Percentiles rank a stretch among this genome's conserved stretches.
phyloP scores from a whole-genome alignment of 1,140 invertebrate species.

The Gryllus bimaculatus region DNA sequence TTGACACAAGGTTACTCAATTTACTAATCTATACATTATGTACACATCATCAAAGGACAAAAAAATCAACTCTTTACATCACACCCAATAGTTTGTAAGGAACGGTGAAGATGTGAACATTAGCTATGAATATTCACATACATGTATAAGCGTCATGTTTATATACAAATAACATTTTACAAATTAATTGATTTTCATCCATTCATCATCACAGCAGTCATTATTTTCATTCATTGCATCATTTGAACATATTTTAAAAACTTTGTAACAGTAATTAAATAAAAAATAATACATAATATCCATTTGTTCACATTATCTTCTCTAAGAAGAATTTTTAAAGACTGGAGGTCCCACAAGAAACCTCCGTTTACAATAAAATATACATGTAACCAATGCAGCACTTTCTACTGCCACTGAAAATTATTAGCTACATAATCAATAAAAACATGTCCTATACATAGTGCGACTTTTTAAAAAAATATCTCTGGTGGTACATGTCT shows the following conservation, averaged over 20 bases:
- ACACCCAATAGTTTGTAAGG: conserved; percentile 4
- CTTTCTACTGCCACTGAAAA: not conserved
- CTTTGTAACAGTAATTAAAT: not conserved
- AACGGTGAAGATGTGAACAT: conserved; percentile 10
- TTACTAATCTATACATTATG: conserved; percentile 1
- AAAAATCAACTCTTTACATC: not conserved
- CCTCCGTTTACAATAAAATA: not conserved
- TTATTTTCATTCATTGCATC: not conserved
- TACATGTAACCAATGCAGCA: not conserved
- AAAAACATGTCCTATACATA: not conserved
- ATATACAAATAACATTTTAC: conserved; percentile 10
- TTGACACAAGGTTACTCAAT: not conserved
- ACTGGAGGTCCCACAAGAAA: not conserved
- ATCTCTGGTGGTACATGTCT: not conserved
- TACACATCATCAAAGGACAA: not conserved
- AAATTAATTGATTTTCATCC: not conserved
- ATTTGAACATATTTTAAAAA: not conserved
- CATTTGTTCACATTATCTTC: not conserved
- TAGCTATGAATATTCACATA: conserved; percentile 14
- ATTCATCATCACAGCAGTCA: not conserved
- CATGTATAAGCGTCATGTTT: conserved; percentile 21
- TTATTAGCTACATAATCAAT: not conserved
- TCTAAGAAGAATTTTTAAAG: not conserved
- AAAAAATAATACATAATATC: not conserved
- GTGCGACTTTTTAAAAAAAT: not conserved